phyloP scores from a whole-genome alignment of 2,113 vertebrate species.

The Syngnathus typhle region DNA sequence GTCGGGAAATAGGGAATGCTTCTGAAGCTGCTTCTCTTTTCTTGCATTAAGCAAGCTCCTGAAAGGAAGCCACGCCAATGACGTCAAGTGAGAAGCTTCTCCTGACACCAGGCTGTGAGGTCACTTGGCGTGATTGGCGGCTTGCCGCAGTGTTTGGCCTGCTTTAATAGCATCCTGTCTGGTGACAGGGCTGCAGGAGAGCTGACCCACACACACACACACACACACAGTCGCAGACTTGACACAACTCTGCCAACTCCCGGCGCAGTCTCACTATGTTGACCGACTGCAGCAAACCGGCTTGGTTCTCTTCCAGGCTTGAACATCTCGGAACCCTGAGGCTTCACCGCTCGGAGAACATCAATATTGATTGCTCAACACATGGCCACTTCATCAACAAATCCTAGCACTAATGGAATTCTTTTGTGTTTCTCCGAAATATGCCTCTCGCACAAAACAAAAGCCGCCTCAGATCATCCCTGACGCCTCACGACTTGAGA shows the following conservation, averaged over 20 bases:
- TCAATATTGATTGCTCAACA: too few relatives aligned
- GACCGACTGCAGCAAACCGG: constrained; percentile 31
- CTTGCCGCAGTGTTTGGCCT: constrained; percentile 29
- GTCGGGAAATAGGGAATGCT: too few relatives aligned
- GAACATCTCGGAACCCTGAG: too few relatives aligned
- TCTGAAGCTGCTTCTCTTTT: too few relatives aligned
- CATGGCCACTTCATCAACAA: too few relatives aligned
- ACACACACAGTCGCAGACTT: constrained; percentile 13
- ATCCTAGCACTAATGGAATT: too few relatives aligned
- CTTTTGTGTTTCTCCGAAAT: too few relatives aligned
- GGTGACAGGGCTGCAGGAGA: constrained; percentile 42
- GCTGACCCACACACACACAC: background rate
- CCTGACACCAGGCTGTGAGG: constrained; percentile 41
- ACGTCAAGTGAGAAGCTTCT: constrained; percentile 1
- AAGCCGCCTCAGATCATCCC: too few relatives aligned
- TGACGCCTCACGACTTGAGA: too few relatives aligned
- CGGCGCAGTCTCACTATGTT: constrained; percentile 19
- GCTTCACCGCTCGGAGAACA: too few relatives aligned
- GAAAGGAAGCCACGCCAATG: background rate
- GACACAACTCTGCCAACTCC: constrained; percentile 46
- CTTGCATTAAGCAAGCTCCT: background rate
- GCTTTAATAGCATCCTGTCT: constrained; percentile 61
- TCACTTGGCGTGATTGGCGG: constrained; percentile 56
- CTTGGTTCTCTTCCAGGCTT: background rate
- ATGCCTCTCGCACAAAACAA: too few relatives aligned